Evolutionary conservation across 2,888 invertebrate genomes (phyloP).

Genomic region (Galerucella nymphaeae): DNA sequence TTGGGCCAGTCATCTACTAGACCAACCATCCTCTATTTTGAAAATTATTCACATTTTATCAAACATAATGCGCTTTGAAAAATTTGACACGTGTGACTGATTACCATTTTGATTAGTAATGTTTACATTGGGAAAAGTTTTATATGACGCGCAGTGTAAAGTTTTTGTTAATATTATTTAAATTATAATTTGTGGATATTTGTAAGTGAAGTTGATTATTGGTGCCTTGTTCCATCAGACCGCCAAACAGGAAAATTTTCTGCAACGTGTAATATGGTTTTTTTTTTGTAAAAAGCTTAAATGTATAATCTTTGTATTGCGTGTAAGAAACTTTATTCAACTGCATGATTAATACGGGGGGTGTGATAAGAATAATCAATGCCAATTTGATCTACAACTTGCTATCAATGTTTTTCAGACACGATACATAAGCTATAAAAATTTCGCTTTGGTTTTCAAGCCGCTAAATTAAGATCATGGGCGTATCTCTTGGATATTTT

Average conservation of each 20-base stretch:
- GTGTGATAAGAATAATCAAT: conserved; percentile 35
- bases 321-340: conserved; percentile 33
- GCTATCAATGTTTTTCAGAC: conserved; percentile 33
- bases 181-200: not conserved
- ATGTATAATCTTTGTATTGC: conserved; percentile 34
- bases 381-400: conserved; percentile 34
- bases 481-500: conserved; percentile 8
- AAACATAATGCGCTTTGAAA: too few species aligned
- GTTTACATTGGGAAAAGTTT: too few species aligned
- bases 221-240: conserved; percentile 16
- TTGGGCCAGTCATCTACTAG: too few species aligned
- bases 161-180: too few species aligned
- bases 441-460: conserved; percentile 31
- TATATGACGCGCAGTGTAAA: too few species aligned
- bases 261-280: conserved; percentile 33
- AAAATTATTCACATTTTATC: too few species aligned
- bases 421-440: conserved; percentile 33
- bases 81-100: too few species aligned
- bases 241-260: conserved; percentile 27
- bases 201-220: not conserved
- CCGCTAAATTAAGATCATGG: conserved; percentile 28
- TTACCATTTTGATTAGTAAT: too few species aligned
- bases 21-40: too few species aligned
- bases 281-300: conserved; percentile 28
- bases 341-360: conserved; percentile 32